A percentile compares a stretch with the other conserved stretches of the same genome.
These are phyloP conservation scores for Gymnosoma rotundatum DNA, from an alignment of 2,888 invertebrate genomes.

Conservation along the genomic window DNA sequence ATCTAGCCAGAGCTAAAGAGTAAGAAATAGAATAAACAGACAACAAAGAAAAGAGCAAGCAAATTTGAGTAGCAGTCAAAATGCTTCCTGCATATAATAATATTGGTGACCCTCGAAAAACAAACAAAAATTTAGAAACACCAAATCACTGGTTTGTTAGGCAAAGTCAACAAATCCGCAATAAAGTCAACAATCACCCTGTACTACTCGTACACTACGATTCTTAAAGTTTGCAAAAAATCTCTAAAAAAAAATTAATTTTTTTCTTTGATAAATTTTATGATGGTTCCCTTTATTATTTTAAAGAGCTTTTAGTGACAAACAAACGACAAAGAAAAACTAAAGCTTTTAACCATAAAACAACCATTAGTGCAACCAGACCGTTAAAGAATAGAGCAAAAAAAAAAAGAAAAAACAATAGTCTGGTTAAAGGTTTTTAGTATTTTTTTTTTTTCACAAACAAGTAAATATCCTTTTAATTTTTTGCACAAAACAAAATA, in stretches of 20 bases:
- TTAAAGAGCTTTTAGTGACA: neutral
- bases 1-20: too few relatives aligned
- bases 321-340: slow-evolving; percentile 14
- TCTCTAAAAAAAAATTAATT: neutral
- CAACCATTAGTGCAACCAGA: slow-evolving; percentile 50
- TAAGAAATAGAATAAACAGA: too few relatives aligned
- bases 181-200: slow-evolving; percentile 45
- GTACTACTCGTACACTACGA: slow-evolving; percentile 26
- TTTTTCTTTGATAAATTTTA: slow-evolving; percentile 12
- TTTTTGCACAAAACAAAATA: slow-evolving; percentile 13
- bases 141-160: slow-evolving; percentile 44
- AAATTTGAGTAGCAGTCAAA: too few relatives aligned
- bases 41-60: too few relatives aligned
- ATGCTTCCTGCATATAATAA: too few relatives aligned
- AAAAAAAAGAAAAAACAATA: neutral
- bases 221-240: slow-evolving; percentile 5
- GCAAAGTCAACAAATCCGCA: slow-evolving; percentile 33
- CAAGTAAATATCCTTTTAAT: slow-evolving; percentile 44
- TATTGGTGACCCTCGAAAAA: neutral
- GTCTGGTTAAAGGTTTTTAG: slow-evolving; percentile 37
- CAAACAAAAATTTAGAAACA: slow-evolving; percentile 29
- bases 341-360: slow-evolving; percentile 44
- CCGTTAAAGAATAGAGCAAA: slow-evolving; percentile 12
- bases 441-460: slow-evolving; percentile 3
- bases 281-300: slow-evolving; percentile 27